Evolutionary conservation across 2,888 invertebrate genomes (phyloP).

Genomic region (Operophtera brumata): DNA sequence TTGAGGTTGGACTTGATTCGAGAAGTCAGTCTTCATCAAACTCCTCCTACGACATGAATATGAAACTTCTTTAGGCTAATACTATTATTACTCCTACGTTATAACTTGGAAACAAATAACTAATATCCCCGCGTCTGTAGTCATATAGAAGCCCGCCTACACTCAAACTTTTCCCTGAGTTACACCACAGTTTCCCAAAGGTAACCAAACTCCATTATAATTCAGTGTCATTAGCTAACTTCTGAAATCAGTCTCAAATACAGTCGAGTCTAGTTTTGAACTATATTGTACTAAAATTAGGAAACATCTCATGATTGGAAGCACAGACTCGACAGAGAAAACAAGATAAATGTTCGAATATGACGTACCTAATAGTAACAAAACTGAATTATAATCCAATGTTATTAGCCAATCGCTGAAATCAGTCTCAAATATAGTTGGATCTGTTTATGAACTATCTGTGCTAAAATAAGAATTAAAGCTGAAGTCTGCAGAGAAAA

Average conservation of each 20-base stretch:
- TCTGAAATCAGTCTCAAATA: slow-evolving; percentile 42
- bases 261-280: slow-evolving; percentile 9
- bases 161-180: slow-evolving; percentile 13
- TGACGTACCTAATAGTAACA: slow-evolving; percentile 45
- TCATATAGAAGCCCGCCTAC: slow-evolving; percentile 10
- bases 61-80: too few relatives aligned
- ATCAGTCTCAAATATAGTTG: slow-evolving; percentile 39
- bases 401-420: slow-evolving; percentile 51
- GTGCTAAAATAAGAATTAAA: slow-evolving; percentile 20
- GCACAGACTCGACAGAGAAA: not conserved
- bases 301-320: slow-evolving; percentile 11
- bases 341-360: not conserved
- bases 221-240: slow-evolving; percentile 53
- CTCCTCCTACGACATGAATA: too few relatives aligned
- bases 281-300: slow-evolving; percentile 24
- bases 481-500: not conserved
- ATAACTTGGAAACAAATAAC: slow-evolving; percentile 23
- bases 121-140: slow-evolving; percentile 19
- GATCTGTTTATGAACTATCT: slow-evolving; percentile 16
- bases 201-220: slow-evolving; percentile 54
- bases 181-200: slow-evolving; percentile 34
- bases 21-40: too few relatives aligned
- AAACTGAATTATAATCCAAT: slow-evolving; percentile 54
- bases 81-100: too few relatives aligned
- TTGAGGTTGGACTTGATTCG: too few relatives aligned